Evolutionary conservation across 2,888 invertebrate species (phyloP).

Genomic region (Diplolepis rosae): DNA sequence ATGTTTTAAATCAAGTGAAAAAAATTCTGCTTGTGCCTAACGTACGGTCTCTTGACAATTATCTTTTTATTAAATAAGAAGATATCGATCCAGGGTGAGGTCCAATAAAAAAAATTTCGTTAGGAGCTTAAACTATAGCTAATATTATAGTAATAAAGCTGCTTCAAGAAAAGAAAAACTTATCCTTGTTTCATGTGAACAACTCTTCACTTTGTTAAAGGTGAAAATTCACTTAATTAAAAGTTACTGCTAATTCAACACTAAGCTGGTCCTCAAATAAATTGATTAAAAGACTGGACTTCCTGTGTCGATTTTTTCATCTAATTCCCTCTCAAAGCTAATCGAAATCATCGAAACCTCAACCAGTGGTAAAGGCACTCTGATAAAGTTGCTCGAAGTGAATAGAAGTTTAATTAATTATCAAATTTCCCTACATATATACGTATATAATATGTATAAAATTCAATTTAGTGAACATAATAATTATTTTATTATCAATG

Average conservation of each 20-base stretch:
- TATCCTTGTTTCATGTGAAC: not conserved
- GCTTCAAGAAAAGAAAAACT: conserved; percentile 32
- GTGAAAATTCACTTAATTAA: conserved; percentile 45
- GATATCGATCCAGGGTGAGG: not conserved
- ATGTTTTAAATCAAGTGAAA: no score
- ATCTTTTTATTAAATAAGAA: not conserved
- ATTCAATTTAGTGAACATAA: no score
- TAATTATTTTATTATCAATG: no score
- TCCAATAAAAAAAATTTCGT: not conserved
- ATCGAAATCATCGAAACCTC: not conserved
- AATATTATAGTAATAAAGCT: not conserved
- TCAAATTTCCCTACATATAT: not conserved
- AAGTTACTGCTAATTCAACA: conserved; percentile 43
- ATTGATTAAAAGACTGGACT: conserved; percentile 42
- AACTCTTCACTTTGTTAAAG: conserved; percentile 33
- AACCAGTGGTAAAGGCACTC: not conserved
- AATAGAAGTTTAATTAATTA: not conserved
- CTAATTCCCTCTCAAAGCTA: not conserved
- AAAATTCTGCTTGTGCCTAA: not conserved
- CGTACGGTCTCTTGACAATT: not conserved
- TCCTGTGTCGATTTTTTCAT: conserved; percentile 36
- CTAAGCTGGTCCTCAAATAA: conserved; percentile 41
- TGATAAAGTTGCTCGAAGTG: not conserved
- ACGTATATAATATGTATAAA: no score
- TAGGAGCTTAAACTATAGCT: not conserved